Percentiles rank a stretch among this genome's conserved stretches.
Evolutionary conservation across 2,797 vertebrate genomes (phyloP).

Genomic region (Glyptemys insculpta): DNA sequence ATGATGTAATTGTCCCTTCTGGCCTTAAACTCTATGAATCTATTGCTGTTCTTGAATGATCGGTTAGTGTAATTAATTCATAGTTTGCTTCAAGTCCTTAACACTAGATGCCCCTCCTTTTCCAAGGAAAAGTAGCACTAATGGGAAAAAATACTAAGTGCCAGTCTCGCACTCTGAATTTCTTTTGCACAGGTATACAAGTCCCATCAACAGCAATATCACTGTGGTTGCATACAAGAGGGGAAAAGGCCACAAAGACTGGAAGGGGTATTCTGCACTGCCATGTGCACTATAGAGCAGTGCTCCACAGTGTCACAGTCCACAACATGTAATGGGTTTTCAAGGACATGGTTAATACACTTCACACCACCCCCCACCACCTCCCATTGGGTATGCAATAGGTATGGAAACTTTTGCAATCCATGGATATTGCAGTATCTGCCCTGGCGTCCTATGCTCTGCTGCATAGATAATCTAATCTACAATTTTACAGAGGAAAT

Average conservation of each 20-base stretch:
- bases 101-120: background rate
- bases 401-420: background rate
- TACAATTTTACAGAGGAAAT: background rate
- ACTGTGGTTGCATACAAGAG: background rate
- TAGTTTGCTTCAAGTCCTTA: background rate
- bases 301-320: background rate
- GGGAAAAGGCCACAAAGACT: background rate
- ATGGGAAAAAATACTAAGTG: fast-evolving
- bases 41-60: too few relatives aligned
- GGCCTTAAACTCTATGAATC: too few relatives aligned
- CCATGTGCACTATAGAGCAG: background rate
- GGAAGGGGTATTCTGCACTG: background rate
- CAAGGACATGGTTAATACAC: background rate
- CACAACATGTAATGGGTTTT: background rate
- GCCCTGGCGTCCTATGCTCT: background rate
- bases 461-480: background rate
- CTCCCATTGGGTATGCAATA: background rate
- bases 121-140: background rate
- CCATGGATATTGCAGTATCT: background rate
- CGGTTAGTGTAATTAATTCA: too few relatives aligned
- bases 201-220: background rate
- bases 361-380: background rate
- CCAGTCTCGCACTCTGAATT: background rate
- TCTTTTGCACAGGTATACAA: background rate
- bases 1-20: too few relatives aligned